These are phyloP conservation scores for Rallus limicola DNA, from an alignment of 2,113 vertebrate species.

Conservation along the genomic window DNA sequence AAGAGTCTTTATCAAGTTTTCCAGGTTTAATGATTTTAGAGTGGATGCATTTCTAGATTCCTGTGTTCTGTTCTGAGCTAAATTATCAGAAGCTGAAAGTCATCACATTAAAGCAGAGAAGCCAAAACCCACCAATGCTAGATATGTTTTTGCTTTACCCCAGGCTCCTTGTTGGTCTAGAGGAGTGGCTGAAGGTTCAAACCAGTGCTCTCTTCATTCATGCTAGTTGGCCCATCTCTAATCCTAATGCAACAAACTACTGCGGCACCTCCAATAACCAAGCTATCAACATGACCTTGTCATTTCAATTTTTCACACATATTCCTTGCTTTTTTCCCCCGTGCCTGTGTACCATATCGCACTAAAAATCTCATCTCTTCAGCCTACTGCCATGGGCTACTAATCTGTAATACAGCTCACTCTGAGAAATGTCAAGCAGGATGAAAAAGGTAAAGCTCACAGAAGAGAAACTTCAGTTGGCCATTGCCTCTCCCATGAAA, in stretches of 20 bases:
- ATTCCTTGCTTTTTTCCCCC: background rate
- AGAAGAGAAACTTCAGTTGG: background rate
- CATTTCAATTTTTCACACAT: constrained; percentile 56
- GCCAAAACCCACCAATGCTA: background rate
- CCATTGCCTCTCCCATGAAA: background rate
- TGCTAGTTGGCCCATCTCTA: constrained; percentile 15
- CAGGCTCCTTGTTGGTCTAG: background rate
- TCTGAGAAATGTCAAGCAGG: constrained; percentile 28
- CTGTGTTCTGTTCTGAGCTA: background rate
- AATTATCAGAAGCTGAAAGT: background rate
- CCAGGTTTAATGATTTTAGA: constrained; percentile 19
- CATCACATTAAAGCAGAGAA: background rate
- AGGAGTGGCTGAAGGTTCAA: background rate
- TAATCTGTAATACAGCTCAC: constrained; percentile 17
- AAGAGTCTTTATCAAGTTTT: constrained; percentile 39
- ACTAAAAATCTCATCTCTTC: constrained; percentile 53
- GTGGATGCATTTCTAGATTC: background rate
- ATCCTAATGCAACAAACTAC: constrained; percentile 11
- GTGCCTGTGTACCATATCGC: background rate
- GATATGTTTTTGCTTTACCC: background rate
- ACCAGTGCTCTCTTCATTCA: background rate
- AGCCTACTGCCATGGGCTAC: constrained; percentile 11
- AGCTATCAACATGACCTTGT: constrained; percentile 33
- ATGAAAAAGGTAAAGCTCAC: constrained; percentile 15
- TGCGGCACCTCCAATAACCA: constrained; percentile 7